Conservation (phyloP, 2,797 vertebrate genomes). For the Rhynchonycteris naso region DNA sequence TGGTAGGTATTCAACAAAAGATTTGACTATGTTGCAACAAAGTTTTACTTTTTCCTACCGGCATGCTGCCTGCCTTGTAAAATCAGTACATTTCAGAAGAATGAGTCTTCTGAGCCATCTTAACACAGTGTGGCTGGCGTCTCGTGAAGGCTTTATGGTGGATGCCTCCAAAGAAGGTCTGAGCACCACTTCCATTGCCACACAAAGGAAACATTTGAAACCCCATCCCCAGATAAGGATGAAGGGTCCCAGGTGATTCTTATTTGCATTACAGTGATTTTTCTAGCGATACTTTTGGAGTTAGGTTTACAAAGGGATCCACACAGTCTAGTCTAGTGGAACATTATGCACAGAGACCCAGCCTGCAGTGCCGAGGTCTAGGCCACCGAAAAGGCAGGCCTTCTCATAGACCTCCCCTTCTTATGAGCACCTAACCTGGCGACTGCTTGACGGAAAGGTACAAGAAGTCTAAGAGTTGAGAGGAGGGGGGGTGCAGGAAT, state of each 20-base stretch:
- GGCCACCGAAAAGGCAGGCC: not conserved
- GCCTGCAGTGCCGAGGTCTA: not conserved
- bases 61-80: not conserved
- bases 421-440: not conserved
- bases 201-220: not conserved
- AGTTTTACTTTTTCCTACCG: not conserved
- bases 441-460: not conserved
- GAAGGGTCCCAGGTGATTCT: not conserved
- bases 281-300: not conserved
- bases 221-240: not conserved
- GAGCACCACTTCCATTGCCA: not conserved
- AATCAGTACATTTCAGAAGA: not conserved
- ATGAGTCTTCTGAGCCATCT: not conserved
- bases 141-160: not conserved
- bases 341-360: not conserved
- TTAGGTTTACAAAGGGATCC: not conserved
- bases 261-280: not conserved
- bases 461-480: not conserved
- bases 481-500: fast-evolving
- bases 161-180: slow-evolving; percentile 40
- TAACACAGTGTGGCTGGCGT: not conserved
- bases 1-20: too few species aligned
- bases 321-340: not conserved
- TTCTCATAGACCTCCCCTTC: not conserved
- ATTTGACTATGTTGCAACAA: not conserved